These are phyloP conservation scores for Hecatera dysodea DNA, from an alignment of 2,888 invertebrate genomes.

Conservation along the genomic window DNA sequence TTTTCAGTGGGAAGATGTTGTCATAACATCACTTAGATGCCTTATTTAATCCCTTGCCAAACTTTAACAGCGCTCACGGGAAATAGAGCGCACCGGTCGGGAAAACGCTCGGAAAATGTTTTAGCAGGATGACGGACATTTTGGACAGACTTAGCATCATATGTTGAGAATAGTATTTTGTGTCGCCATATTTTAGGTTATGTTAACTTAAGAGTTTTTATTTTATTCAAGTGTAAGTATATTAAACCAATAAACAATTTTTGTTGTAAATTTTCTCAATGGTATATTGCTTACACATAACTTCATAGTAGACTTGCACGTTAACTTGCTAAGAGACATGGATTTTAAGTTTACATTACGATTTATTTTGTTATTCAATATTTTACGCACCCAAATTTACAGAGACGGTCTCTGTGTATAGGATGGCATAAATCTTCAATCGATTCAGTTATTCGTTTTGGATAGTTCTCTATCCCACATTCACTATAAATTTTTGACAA, in stretches of 20 bases:
- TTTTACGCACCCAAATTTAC: not conserved
- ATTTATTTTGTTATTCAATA: not conserved
- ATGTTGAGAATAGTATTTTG: not conserved
- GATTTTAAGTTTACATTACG: not conserved
- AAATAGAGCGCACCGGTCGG: slow-evolving; percentile 18
- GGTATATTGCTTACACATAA: not conserved
- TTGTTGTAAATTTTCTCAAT: not conserved
- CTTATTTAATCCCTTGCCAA: slow-evolving; percentile 32
- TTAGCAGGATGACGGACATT: slow-evolving; percentile 15
- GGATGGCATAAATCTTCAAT: not conserved
- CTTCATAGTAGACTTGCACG: not conserved
- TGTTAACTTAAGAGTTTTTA: too few relatives aligned
- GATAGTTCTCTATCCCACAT: not conserved
- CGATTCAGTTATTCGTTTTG: not conserved
- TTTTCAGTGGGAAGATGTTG: slow-evolving; percentile 19
- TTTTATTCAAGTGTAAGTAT: too few relatives aligned
- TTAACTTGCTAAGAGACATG: not conserved
- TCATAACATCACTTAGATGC: slow-evolving; percentile 29
- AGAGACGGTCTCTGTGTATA: too few relatives aligned
- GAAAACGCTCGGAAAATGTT: slow-evolving; percentile 34
- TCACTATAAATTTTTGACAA: not conserved
- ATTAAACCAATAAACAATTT: too few relatives aligned
- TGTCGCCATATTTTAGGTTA: too few relatives aligned
- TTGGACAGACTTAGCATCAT: not conserved
- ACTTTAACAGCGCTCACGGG: slow-evolving; percentile 17